phyloP scores from a whole-genome alignment of 1,140 invertebrate species.

The Berghia stephanieae region DNA sequence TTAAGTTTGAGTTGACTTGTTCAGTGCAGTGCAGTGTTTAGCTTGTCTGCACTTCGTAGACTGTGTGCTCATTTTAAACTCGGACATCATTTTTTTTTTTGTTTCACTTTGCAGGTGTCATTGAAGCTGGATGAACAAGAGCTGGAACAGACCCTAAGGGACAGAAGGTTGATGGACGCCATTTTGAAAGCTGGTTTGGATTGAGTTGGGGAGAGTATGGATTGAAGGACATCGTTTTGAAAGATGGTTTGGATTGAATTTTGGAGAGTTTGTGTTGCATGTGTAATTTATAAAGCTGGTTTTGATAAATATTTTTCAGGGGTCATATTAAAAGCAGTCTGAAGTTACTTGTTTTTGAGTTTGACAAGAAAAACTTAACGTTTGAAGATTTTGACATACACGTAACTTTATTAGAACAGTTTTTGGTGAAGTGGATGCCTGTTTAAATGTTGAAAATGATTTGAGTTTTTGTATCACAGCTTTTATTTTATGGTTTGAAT shows the following conservation, averaged over 20 bases:
- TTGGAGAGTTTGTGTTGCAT: background rate
- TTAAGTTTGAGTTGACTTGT: background rate
- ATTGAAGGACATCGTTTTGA: background rate
- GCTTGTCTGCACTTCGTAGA: background rate
- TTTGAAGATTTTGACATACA: no score
- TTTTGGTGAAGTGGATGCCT: no score
- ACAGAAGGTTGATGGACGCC: slow-evolving; percentile 83
- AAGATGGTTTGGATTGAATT: background rate
- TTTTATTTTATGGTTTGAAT: no score
- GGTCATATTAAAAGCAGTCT: no score
- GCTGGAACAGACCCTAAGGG: slow-evolving; percentile 78
- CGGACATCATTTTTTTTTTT: background rate
- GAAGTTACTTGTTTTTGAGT: no score
- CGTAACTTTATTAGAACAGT: no score
- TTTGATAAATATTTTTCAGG: no score
- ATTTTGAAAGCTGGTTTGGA: slow-evolving; percentile 71
- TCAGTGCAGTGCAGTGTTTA: background rate
- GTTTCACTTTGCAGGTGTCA: slow-evolving; percentile 70
- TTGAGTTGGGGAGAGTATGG: background rate
- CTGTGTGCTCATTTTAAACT: background rate
- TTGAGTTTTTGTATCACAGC: no score
- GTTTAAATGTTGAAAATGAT: no score
- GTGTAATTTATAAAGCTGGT: no score
- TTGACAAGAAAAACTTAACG: no score
- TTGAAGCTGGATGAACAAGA: slow-evolving; percentile 88